Conservation (phyloP, 2,888 invertebrate species). For the Amorpha juglandis region DNA sequence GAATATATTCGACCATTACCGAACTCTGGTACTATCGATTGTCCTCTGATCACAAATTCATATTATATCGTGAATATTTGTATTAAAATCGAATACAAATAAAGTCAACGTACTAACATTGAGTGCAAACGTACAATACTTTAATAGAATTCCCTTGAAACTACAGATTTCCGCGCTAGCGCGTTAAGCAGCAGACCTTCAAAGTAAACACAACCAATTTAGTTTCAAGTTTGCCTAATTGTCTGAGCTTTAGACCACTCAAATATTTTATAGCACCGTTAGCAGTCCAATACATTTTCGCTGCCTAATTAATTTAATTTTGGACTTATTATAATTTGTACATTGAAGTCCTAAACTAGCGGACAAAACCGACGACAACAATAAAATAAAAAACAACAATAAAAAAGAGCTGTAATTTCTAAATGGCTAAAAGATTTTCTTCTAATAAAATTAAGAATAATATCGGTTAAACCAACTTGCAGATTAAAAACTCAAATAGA, state of each 20-base stretch:
- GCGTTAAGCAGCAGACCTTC: slow-evolving; percentile 1
- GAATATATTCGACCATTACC: slow-evolving; percentile 53
- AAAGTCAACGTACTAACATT: background rate
- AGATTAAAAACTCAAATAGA: too few relatives aligned
- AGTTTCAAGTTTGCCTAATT: slow-evolving; percentile 1
- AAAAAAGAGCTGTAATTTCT: too few relatives aligned
- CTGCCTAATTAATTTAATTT: background rate
- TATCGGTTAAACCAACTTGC: too few relatives aligned
- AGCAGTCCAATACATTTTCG: background rate
- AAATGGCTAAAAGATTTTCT: too few relatives aligned
- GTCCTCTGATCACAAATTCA: too few relatives aligned
- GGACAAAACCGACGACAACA: too few relatives aligned
- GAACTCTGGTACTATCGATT: slow-evolving; percentile 23
- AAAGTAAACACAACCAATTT: slow-evolving; percentile 17
- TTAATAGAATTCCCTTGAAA: slow-evolving; percentile 31
- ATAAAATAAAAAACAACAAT: too few relatives aligned
- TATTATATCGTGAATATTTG: background rate
- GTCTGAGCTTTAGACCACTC: background rate
- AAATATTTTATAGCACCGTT: background rate
- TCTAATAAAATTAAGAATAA: too few relatives aligned
- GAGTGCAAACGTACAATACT: slow-evolving; percentile 27
- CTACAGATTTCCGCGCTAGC: slow-evolving; percentile 11
- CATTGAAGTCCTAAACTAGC: too few relatives aligned
- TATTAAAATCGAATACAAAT: background rate
- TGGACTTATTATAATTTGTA: background rate